A percentile compares a stretch with the other conserved stretches of the same genome.
phyloP scores from a whole-genome alignment of 1,140 invertebrate genomes.

The Reticulitermes speratus region DNA sequence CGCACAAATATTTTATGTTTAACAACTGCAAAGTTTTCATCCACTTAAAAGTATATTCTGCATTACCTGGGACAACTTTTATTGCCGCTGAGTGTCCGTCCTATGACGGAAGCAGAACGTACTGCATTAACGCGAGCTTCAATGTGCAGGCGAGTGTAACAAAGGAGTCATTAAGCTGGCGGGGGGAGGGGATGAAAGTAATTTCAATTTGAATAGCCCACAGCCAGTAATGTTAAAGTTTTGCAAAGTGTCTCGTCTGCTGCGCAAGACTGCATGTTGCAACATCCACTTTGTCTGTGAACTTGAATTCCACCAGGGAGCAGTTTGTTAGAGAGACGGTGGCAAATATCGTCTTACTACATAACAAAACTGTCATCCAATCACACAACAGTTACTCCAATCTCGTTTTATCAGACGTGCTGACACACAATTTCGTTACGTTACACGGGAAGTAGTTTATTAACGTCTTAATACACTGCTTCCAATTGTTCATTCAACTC shows the following conservation, averaged over 20 bases:
- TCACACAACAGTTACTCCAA: no score
- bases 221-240: not conserved
- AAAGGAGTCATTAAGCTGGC: constrained; percentile 6
- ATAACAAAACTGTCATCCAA: no score
- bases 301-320: not conserved
- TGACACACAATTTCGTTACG: no score
- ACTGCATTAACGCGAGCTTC: constrained; percentile 1
- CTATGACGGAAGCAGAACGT: not conserved
- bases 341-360: no score
- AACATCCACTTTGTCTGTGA: not conserved
- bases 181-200: not conserved
- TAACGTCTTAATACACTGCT: no score
- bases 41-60: no score
- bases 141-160: not conserved
- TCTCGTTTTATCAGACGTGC: no score
- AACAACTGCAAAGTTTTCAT: no score
- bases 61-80: not conserved
- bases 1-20: no score
- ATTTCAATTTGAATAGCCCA: constrained; percentile 13
- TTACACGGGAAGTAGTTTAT: no score
- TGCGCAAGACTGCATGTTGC: not conserved
- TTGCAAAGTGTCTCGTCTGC: not conserved
- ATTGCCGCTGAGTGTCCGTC: not conserved
- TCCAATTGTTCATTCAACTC: no score
- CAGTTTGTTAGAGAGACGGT: no score